Evolutionary conservation across 2,113 vertebrate species (phyloP).

Genomic region (Panthera uncia): DNA sequence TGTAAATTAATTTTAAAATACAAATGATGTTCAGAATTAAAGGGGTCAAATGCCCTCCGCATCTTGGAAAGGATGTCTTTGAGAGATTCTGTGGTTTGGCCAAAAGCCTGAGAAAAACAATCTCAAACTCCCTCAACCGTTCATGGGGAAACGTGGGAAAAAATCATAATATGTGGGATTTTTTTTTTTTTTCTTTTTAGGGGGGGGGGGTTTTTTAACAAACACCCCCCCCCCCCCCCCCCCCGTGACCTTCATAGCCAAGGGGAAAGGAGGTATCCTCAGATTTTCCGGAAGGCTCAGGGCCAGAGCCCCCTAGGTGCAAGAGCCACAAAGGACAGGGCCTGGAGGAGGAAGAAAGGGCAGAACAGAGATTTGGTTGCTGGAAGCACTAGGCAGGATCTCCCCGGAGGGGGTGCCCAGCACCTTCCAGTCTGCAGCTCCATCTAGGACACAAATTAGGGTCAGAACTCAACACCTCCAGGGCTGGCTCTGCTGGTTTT

Average conservation of each 20-base stretch:
- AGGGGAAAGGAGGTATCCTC: neutral
- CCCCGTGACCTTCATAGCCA: neutral
- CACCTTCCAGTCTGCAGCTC: neutral
- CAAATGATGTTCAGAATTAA: neutral
- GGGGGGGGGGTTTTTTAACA: too few relatives aligned
- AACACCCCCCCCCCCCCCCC: too few relatives aligned
- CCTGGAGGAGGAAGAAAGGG: rapidly evolving
- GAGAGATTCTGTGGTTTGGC: neutral
- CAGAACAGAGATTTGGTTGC: neutral
- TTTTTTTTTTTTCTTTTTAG: neutral
- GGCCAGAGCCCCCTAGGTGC: neutral
- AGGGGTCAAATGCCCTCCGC: neutral
- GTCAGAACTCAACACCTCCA: neutral
- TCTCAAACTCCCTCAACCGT: neutral
- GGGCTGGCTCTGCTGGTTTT: neutral
- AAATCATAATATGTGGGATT: neutral
- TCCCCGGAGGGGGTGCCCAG: rapidly evolving
- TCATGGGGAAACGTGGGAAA: neutral
- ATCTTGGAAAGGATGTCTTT: neutral
- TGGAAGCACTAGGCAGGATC: neutral
- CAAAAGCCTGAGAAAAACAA: neutral
- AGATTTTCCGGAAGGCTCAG: neutral
- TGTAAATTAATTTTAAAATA: neutral
- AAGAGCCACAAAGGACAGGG: neutral
- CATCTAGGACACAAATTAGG: neutral